Conservation (phyloP, 2,797 vertebrate genomes). For the Melopsittacus undulatus region DNA sequence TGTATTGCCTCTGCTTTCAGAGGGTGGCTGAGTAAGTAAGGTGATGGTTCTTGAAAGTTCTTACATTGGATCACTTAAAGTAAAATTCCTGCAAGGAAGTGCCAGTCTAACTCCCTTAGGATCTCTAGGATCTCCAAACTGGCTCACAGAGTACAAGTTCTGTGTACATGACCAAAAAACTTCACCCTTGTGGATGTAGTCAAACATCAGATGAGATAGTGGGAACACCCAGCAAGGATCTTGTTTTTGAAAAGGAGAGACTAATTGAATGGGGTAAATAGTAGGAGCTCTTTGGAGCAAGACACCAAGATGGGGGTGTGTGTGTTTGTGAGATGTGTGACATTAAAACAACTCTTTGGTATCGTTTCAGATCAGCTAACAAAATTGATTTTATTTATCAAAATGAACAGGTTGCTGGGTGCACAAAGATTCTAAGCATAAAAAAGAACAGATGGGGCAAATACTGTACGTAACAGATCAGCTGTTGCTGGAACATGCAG, state of each 20-base stretch:
- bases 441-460: not conserved
- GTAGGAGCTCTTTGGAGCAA: not conserved
- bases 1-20: not conserved
- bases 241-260: not conserved
- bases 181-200: not conserved
- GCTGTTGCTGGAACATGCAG: not conserved
- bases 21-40: not conserved
- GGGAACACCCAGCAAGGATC: not conserved
- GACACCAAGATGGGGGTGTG: rapidly evolving
- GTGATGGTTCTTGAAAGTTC: not conserved
- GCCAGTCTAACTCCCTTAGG: not conserved
- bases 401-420: not conserved
- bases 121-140: not conserved
- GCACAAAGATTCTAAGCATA: not conserved
- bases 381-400: not conserved
- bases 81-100: not conserved
- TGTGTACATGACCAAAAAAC: rapidly evolving
- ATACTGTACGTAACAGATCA: not conserved
- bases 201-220: not conserved
- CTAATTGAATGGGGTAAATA: not conserved
- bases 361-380: not conserved
- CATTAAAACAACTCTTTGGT: not conserved
- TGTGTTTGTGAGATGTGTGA: not conserved
- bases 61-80: not conserved
- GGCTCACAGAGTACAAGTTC: rapidly evolving